Conservation (phyloP, 2,888 invertebrate species). For the Tipula lateralis region DNA sequence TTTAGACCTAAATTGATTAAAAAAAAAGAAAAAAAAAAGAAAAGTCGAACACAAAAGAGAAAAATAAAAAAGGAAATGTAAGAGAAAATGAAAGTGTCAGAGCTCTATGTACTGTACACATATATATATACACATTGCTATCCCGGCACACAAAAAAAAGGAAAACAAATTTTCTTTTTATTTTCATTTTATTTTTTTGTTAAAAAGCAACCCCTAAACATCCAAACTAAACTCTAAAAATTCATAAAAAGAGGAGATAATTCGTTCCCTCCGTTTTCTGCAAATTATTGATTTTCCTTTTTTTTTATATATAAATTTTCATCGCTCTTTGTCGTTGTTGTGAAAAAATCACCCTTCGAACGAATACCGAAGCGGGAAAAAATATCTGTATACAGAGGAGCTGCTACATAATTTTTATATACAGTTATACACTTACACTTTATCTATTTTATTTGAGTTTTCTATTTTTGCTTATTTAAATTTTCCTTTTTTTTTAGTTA, state of each 20-base stretch:
- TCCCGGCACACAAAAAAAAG: not conserved
- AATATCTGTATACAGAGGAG: not conserved
- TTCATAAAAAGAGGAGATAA: constrained; percentile 24
- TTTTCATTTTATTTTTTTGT: not conserved
- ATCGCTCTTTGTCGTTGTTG: not conserved
- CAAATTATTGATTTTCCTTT: not conserved
- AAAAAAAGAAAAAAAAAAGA: not conserved
- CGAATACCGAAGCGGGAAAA: not conserved
- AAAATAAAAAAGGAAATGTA: constrained; percentile 2
- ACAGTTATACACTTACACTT: constrained; percentile 24
- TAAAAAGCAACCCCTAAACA: constrained; percentile 15
- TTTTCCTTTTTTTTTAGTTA: not conserved
- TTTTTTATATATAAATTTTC: not conserved
- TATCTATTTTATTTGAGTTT: constrained; percentile 24
- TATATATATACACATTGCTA: not conserved
- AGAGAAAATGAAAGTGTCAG: not conserved
- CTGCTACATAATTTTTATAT: not conserved
- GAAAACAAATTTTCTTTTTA: constrained; percentile 12
- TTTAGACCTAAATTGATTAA: constrained; percentile 24
- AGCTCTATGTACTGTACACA: not conserved
- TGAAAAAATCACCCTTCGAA: constrained; percentile 7
- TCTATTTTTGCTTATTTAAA: constrained; percentile 13
- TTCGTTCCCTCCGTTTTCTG: constrained; percentile 5
- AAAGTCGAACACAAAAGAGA: constrained; percentile 6
- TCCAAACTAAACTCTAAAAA: constrained; percentile 11